phyloP scores from a whole-genome alignment of 2,797 vertebrate genomes.

The Pelobates cultripes region DNA sequence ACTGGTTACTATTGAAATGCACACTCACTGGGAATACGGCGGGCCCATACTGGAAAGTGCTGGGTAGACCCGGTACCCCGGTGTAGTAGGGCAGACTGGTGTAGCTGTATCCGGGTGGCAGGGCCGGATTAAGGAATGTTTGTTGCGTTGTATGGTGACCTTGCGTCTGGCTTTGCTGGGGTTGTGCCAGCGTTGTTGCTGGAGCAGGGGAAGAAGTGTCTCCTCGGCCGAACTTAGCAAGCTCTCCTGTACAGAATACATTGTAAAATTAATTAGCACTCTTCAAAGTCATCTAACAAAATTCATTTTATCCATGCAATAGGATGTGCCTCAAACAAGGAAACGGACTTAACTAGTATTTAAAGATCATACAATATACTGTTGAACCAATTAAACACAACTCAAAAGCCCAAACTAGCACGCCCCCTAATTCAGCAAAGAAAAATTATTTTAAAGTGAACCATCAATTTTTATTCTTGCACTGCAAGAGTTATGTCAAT shows the following conservation, averaged over 20 bases:
- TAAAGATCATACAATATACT: no score
- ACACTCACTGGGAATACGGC: constrained; percentile 96
- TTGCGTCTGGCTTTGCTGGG: constrained; percentile 95
- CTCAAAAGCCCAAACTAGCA: no score
- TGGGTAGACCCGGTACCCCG: constrained; percentile 94
- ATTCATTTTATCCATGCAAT: no score
- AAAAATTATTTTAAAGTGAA: no score
- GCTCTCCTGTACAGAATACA: constrained; percentile 75
- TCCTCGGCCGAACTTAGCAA: constrained; percentile 92
- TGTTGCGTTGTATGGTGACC: constrained; percentile 95
- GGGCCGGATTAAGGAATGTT: constrained; percentile 93
- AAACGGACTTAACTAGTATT: no score
- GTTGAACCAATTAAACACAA: no score
- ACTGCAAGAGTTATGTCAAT: no score
- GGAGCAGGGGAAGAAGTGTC: constrained; percentile 93
- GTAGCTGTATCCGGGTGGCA: constrained; percentile 98
- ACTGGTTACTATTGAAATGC: constrained; percentile 33
- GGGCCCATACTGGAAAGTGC: constrained; percentile 97
- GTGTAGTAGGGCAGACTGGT: constrained; percentile 98
- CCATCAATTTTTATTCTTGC: no score
- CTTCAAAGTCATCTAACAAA: no score
- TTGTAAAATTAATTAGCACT: not conserved
- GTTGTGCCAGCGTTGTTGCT: constrained; percentile 93
- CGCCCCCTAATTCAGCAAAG: no score
- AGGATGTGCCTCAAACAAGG: no score